Base-by-base conservation (phyloP, 2,797 vertebrate species). In the Nyctibius grandis region DNA sequence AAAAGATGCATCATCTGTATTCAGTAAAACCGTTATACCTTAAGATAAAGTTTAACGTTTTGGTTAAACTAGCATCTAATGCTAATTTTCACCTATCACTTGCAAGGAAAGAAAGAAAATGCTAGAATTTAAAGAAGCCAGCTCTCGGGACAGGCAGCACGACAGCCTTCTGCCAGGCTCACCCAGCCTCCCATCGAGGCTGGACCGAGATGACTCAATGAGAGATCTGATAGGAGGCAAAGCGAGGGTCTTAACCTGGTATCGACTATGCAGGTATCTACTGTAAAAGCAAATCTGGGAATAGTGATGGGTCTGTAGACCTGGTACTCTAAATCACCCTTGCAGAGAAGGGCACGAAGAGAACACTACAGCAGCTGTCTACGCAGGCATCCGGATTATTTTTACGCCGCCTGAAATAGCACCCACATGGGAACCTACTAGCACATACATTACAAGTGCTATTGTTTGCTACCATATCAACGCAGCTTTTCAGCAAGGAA, bases 171-270 rank as follows among this genome's bases (percentile, higher is more conserved):
- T 31, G 40, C 22, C 42, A 75, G 63, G 57, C n/a, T 67, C 65
- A 20, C 2, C 26, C 51, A 82, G 61, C 36, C 57, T 29, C 34
- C 22, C 1, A 2, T 56, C 2, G 2, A 29, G 67, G 17, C 16
- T 6, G 15, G 38, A 56, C 14, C 6, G 1, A 23, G 1, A 23
- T 12, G 29, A 11, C 38, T 33, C 9, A 5, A 19, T 8, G 33
- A 15, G 28, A 22, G 47, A 44, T 25, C 25, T 0, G 1, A 44
- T 3, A 15, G 17, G 48, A 80, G 36, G 70, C 1, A 1, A 76
- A 75, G 53, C 0, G 3, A 83, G 28, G 19, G 25, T 50, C 68
- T 29, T 22, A 53, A 15, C n/a, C n/a, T n/a, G n/a, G n/a, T n/a
- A n/a, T n/a, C n/a, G n/a, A n/a, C n/a, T n/a, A n/a, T n/a, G n/a